Base-by-base conservation (phyloP, 2,888 invertebrate genomes). In the Nebria salina region DNA sequence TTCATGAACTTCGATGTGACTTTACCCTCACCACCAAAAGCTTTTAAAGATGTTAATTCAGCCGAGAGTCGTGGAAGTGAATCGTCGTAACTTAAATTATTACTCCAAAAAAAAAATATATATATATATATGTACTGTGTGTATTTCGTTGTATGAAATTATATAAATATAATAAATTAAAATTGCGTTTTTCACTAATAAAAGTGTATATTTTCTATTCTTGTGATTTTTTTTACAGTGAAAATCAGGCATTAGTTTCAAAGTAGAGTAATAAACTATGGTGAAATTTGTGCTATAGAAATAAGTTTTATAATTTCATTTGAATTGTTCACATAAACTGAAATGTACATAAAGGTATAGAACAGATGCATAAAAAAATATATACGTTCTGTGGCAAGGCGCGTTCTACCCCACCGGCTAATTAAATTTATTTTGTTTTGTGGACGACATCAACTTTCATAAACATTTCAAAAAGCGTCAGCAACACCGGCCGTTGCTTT, bases 391-490 rank as follows among this genome's bases (percentile, higher is more conserved):
- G 34, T 4, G 54, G 54, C 2, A 11, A 64, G 76, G 65, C 65
- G 41, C 68, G 76, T 76, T 76, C 66, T 70, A 43, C 76, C 76
- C 76, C 25, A 70, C 43, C 68, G 76, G 42, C 54, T 76, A 70
- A 70, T 76, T 68, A 76, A 70, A 76, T 68, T 76, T 76, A 70
- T 76, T 70, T 76, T 76, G 76, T 70, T 76, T 70, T 70, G 65
- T 43, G 70, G 70, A 68, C 70, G 76, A 70, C 76, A 70, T 76
- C 76, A 76, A 76, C 66, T 76, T 76, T 76, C 76, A 76, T 76
- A 76, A 70, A 68, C 76, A 76, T 76, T 76, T 76, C 68, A 65
- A 76, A 76, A 76, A 54, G 41, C 76, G 76, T 76, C 76, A 70
- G 76, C 76, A 20, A 42, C 70, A 76, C 41, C 76, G 42, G 66